These are phyloP conservation scores for Pegoplata infirma DNA, from an alignment of 2,888 invertebrate species.

Conservation along the genomic window DNA sequence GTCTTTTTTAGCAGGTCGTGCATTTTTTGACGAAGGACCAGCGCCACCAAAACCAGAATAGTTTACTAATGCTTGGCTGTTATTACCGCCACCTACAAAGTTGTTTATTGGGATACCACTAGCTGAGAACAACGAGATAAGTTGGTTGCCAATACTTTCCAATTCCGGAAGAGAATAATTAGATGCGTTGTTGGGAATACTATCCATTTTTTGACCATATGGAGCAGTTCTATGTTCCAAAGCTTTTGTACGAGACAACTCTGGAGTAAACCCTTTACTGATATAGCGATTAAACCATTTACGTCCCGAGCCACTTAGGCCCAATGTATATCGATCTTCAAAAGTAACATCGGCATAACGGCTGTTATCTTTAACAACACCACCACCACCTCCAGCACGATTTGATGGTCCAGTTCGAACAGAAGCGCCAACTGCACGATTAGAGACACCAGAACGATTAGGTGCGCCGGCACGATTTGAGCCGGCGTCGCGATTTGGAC, in stretches of 20 bases:
- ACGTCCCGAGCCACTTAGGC: constrained; percentile 39
- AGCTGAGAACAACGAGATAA: constrained; percentile 25
- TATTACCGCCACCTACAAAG: not conserved
- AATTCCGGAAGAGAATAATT: constrained; percentile 19
- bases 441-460: not conserved
- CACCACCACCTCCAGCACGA: not conserved
- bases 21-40: not conserved
- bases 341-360: not conserved
- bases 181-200: not conserved
- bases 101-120: constrained; percentile 26
- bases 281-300: constrained; percentile 43
- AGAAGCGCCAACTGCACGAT: no score
- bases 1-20: not conserved
- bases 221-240: constrained; percentile 30
- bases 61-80: not conserved
- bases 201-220: not conserved
- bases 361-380: not conserved
- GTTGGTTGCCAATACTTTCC: constrained; percentile 44
- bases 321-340: constrained; percentile 13
- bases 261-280: constrained; percentile 7
- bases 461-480: no score
- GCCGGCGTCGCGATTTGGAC: no score
- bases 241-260: constrained; percentile 32
- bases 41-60: not conserved
- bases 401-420: not conserved